Base-by-base conservation (phyloP, 1,140 invertebrate species). In the Diploscapter pachys region DNA sequence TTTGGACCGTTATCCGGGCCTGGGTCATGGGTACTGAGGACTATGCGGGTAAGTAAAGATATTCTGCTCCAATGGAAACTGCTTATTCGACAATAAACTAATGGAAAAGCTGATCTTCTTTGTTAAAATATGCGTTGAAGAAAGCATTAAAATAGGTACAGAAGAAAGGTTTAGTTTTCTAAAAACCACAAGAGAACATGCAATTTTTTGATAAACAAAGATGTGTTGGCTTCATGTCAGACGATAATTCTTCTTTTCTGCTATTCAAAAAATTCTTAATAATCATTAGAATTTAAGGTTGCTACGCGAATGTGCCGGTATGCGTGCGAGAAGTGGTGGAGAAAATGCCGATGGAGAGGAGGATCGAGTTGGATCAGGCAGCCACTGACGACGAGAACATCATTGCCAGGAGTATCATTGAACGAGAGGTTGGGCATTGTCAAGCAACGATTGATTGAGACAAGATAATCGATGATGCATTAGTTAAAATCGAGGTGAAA, bases 281-380 rank as follows among this genome's bases (percentile, higher is more conserved):
- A 31, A 31, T 31, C 31, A 31, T 31, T 31, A 31, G 31, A 31
- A 31, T 31, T 31, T 31, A 31, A 4, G 63, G 55, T 11, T 76
- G 74, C 53, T 63, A 70, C 49, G 74, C 74, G 48, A 55, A 74
- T 51, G 71, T 61, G 13, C 74, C 74, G 5, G 31, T 50, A 50
- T 70, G 67, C 54, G 74, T 76, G 3, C 52, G 74, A 71, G 49
- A 54, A n/a, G 52, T 70, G 6, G 6, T 76, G 5, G 74, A 76
- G 48, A 74, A 52, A 13, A 49, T 76, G 8, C 71, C 71, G 59
- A 57, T 76, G 13, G 74, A 76, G 62, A 59, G 62, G 31, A 63
- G 74, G 13, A 68, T 71, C 4, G 74, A 76, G 59, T 65, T 76
- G 68, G 74, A 76, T 8, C 53, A 50, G 54, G 74, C 74, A 2